phyloP scores from a whole-genome alignment of 2,888 invertebrate species.

The Nesidiocoris tenuis region DNA sequence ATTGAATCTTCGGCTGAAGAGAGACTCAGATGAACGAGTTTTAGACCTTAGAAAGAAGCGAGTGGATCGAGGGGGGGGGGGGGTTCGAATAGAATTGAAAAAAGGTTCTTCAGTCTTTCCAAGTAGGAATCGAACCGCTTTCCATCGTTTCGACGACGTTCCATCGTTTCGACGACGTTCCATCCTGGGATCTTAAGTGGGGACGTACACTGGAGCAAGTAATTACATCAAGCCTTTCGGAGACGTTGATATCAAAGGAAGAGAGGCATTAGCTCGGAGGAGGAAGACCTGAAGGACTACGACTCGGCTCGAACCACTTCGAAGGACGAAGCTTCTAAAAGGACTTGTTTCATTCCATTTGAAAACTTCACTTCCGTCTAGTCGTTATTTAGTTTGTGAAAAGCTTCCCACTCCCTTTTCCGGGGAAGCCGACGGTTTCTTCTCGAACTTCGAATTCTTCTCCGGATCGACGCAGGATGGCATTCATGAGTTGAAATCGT shows the following conservation, averaged over 20 bases:
- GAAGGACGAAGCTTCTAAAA: constrained; percentile 14
- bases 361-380: constrained; percentile 36
- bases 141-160: neutral
- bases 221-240: constrained; percentile 37
- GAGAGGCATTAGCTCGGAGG: constrained; percentile 29
- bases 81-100: neutral
- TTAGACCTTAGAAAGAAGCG: constrained; percentile 7
- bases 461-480: neutral
- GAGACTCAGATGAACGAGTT: neutral
- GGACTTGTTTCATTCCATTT: constrained; percentile 43
- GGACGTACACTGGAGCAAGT: constrained; percentile 34
- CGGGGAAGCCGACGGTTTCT: neutral
- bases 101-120: neutral
- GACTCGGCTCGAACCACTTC: neutral
- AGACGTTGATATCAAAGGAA: constrained; percentile 41
- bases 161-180: neutral
- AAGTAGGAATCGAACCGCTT: constrained; percentile 23
- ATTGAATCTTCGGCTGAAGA: constrained; percentile 28
- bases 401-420: neutral
- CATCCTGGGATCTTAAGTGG: constrained; percentile 6
- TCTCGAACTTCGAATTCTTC: constrained; percentile 25
- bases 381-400: constrained; percentile 37
- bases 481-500: neutral
- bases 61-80: neutral
- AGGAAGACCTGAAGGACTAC: neutral